A percentile compares a stretch with the other conserved stretches of the same genome.
Conservation (phyloP, 2,797 vertebrate species). For the Hypotaenidia okinawae region DNA sequence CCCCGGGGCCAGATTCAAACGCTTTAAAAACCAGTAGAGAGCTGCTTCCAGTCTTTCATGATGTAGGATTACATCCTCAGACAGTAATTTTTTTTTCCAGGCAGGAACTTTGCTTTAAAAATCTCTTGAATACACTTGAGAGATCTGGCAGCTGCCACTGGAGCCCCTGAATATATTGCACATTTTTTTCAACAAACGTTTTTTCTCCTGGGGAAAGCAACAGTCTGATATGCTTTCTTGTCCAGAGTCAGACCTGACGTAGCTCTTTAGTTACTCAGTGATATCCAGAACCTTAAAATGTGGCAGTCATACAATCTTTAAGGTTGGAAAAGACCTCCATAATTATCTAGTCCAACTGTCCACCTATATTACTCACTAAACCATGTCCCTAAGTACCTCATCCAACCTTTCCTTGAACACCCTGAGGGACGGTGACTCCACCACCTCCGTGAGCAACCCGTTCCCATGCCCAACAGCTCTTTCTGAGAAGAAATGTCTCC, state of each 20-base stretch:
- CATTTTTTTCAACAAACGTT: not conserved
- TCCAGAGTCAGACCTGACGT: not conserved
- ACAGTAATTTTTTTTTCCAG: not conserved
- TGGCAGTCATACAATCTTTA: not conserved
- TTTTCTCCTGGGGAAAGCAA: not conserved
- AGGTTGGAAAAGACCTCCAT: too few relatives aligned
- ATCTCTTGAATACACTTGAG: not conserved
- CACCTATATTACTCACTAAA: too few relatives aligned
- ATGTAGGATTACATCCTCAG: not conserved
- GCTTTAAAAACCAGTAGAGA: not conserved
- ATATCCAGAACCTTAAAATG: not conserved
- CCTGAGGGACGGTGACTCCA: too few relatives aligned
- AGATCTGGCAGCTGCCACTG: not conserved
- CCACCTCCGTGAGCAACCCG: too few relatives aligned
- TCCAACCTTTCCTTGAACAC: too few relatives aligned
- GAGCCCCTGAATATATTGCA: not conserved
- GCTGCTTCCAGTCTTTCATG: not conserved
- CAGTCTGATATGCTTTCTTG: not conserved
- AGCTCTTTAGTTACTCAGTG: not conserved
- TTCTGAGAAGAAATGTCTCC: too few relatives aligned
- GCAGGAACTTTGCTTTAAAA: slow-evolving; percentile 17
- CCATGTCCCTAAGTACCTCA: too few relatives aligned
- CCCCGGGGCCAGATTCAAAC: not conserved
- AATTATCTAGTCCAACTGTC: too few relatives aligned
- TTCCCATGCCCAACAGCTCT: too few relatives aligned